Percentiles rank a stretch among this genome's conserved stretches.
These are phyloP conservation scores for Xiphophorus birchmanni DNA, from an alignment of 2,797 vertebrate species.

Conservation along the genomic window DNA sequence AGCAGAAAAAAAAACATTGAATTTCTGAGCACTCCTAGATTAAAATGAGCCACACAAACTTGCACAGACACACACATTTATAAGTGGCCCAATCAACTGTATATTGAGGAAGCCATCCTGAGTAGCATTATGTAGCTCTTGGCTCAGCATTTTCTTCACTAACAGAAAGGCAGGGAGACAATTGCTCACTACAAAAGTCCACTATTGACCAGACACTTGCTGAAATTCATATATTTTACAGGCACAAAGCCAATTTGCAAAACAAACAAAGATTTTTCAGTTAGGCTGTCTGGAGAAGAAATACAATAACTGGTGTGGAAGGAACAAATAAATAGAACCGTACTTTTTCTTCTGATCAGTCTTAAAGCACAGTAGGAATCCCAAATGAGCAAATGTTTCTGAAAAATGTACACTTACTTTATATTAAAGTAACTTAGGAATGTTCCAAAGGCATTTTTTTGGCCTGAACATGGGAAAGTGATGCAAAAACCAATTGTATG, in stretches of 20 bases:
- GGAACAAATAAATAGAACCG: constrained; percentile 14
- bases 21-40: constrained; percentile 12
- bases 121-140: constrained; percentile 49
- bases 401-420: background rate
- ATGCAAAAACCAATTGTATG: no score
- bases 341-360: constrained; percentile 10
- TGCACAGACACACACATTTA: constrained; percentile 10
- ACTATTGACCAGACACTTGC: constrained; percentile 55
- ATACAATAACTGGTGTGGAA: constrained; percentile 18
- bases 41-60: constrained; percentile 11
- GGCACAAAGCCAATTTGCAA: constrained; percentile 55
- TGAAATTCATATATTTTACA: constrained; percentile 42
- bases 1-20: background rate
- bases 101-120: constrained; percentile 42
- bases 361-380: background rate
- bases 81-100: constrained; percentile 48
- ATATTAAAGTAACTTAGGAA: background rate
- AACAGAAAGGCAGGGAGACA: constrained; percentile 48
- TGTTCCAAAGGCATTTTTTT: no score
- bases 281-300: constrained; percentile 52
- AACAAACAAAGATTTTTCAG: constrained; percentile 58
- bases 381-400: no score
- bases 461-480: no score
- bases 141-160: constrained; percentile 60
- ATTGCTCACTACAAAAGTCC: constrained; percentile 52